Conservation (phyloP, 2,888 invertebrate species). For the Harpagoxenus sublaevis region DNA sequence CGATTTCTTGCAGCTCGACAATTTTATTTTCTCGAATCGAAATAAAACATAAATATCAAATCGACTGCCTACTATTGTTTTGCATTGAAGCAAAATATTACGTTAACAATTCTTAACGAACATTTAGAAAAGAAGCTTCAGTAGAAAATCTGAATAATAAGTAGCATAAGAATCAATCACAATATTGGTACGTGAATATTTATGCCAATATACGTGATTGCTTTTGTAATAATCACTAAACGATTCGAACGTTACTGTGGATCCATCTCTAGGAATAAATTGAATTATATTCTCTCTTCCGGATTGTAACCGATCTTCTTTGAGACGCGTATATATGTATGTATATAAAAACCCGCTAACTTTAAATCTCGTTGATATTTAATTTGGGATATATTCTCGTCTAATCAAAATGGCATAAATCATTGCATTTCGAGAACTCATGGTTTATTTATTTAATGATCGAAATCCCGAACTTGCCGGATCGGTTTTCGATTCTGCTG, state of each 20-base stretch:
- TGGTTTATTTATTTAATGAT: not conserved
- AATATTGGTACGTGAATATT: not conserved
- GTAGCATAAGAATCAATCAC: not conserved
- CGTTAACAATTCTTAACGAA: not conserved
- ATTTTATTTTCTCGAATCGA: conserved; percentile 33
- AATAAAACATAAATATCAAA: conserved; percentile 10
- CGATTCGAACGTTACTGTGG: not conserved
- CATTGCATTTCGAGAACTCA: not conserved
- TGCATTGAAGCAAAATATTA: conserved; percentile 15
- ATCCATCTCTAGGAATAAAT: not conserved
- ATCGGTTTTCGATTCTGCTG: not conserved
- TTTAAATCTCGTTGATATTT: conserved; percentile 2
- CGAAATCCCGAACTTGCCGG: not conserved
- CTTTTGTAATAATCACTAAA: not conserved
- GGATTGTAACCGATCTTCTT: not conserved
- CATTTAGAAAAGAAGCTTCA: not conserved
- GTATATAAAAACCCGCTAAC: not conserved
- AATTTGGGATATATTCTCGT: not conserved
- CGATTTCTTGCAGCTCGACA: conserved; percentile 56
- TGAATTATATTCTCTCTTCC: not conserved
- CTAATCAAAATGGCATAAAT: not conserved
- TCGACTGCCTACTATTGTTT: not conserved
- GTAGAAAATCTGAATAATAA: not conserved
- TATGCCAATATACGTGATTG: not conserved
- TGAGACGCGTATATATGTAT: not conserved